These are phyloP conservation scores for Melitaea athalia DNA, from an alignment of 2,888 invertebrate species.

Conservation along the genomic window DNA sequence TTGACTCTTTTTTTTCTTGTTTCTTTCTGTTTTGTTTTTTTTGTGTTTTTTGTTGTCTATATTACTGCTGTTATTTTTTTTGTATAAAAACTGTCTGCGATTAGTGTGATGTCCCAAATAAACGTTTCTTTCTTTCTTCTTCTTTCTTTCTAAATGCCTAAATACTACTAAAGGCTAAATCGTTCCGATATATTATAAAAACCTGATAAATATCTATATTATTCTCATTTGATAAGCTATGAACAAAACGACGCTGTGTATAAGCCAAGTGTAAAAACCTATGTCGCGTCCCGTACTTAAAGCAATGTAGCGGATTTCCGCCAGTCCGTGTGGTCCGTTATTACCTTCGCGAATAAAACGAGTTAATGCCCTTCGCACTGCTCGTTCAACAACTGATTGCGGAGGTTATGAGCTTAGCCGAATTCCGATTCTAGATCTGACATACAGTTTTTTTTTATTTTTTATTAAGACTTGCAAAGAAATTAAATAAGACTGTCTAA, in stretches of 20 bases:
- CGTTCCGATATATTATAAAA: too few species aligned
- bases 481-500: too few species aligned
- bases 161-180: too few species aligned
- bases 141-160: too few species aligned
- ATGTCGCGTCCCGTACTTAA: constrained; percentile 36
- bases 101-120: too few species aligned
- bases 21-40: too few species aligned
- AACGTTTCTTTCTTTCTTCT: too few species aligned
- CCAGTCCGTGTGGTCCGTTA: constrained; percentile 37
- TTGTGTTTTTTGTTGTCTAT: too few species aligned
- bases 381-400: constrained; percentile 8
- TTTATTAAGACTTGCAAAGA: too few species aligned
- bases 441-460: neutral
- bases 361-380: constrained; percentile 22
- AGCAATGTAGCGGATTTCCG: constrained; percentile 37
- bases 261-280: constrained; percentile 6
- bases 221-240: neutral
- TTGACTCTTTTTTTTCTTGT: too few species aligned
- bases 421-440: neutral
- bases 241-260: neutral
- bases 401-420: neutral
- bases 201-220: neutral
- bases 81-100: too few species aligned
- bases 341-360: constrained; percentile 32
- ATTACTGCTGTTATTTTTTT: too few species aligned